Base-by-base conservation (phyloP, 2,888 invertebrate species). In the Erannis defoliaria region DNA sequence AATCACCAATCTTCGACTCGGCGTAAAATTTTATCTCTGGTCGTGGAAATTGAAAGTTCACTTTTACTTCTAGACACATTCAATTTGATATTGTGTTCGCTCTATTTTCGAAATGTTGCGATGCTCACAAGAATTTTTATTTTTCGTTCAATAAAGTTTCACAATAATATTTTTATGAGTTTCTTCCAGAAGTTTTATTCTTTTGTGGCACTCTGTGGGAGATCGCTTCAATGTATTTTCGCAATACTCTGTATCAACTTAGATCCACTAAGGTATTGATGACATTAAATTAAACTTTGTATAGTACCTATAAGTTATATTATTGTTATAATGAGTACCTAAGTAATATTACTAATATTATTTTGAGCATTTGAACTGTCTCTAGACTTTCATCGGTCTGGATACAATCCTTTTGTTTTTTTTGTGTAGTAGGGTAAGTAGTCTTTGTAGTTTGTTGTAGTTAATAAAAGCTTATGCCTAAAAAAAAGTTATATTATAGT, bases 201-300 rank as follows among this genome's bases (percentile, higher is more conserved):
- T 70, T 67, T 63, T 64, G 58, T 58, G 45, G 59, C 55, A 72
- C 70, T 71, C 66, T 73, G 68, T 58, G 64, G 45, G 53, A 55
- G 42, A 45, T 55, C 54, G 26, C 59, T 37, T 60, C 46, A 65
- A 60, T 60, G 61, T 60, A 54, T 63, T 58, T 62, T 37, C 50
- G 55, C 62, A 55, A 35, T 37, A n/a, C 10, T 38, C n/a, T 26
- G 37, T 61, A 64, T 59, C 37, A n/a, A n/a, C n/a, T n/a, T n/a
- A n/a, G n/a, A n/a, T n/a, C n/a, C n/a, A n/a, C n/a, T n/a, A n/a
- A n/a, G n/a, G n/a, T n/a, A n/a, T n/a, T n/a, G 53, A 33, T 50
- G 33, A 61, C 67, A 72, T 67, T 66, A 59, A 60, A 67, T 64
- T 61, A 19, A 29, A 50, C n/a, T n/a, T 37, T 55, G 6, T 38